Base-by-base conservation (phyloP, 2,888 invertebrate species). In the Spatulosminthurus flaviceps region DNA sequence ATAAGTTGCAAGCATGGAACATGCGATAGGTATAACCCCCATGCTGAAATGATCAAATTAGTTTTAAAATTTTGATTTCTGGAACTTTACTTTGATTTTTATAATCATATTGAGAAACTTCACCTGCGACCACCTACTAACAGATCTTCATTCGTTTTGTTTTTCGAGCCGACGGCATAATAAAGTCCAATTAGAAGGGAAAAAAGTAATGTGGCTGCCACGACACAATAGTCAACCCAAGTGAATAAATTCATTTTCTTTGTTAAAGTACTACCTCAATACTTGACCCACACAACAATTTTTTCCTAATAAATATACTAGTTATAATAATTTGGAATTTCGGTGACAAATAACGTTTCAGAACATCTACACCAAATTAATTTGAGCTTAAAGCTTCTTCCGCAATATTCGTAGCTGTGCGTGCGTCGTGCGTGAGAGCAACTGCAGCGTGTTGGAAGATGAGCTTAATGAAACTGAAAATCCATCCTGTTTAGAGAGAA, bases 1-100 rank as follows among this genome's bases (percentile, higher is more conserved):
- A 73, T 85, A 85, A 11, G 84, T 84, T 11, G 84, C 85, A 28
- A 85, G 67, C 83, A 85, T 85, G 73, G 82, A 82, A 16, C 81
- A 81, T 0, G 84, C 84, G 70, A 85, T 83, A 11, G 85, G 85
- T 9, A 77, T 43, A 67, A 83, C 82, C 13, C 85, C 84, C 83
- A 84, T 84, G 41, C 80, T 81, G 28, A 11, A 24, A 74, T n/a
- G n/a, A n/a, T n/a, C n/a, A 67, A 67, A 22, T 22, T 26, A 28
- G 26, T 41, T n/a, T n/a, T n/a, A n/a, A n/a, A n/a, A n/a, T n/a
- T n/a, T n/a, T n/a, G n/a, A n/a, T n/a, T n/a, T n/a, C n/a, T n/a
- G n/a, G n/a, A n/a, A n/a, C n/a, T n/a, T n/a, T n/a, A n/a, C n/a
- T n/a, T n/a, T n/a, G n/a, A n/a, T n/a, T n/a, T n/a, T n/a, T n/a